Conservation (phyloP, 2,113 vertebrate species). For the Seriola quinqueradiata region DNA sequence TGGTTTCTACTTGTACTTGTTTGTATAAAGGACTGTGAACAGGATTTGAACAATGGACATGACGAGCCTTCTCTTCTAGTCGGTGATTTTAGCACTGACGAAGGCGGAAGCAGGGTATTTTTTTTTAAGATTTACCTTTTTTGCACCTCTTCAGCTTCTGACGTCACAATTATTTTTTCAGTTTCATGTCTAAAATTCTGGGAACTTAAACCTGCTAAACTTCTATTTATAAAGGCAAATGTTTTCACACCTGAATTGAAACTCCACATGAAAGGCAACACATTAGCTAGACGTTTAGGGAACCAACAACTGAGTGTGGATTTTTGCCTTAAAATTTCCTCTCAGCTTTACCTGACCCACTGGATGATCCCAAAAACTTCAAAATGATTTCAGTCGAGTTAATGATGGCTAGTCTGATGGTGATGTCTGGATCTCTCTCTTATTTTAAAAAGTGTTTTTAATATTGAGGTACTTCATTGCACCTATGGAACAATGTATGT, state of each 20-base stretch:
- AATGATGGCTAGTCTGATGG: neutral
- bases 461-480: neutral
- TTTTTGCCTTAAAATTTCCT: conserved; percentile 58
- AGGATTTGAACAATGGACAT: neutral
- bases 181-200: neutral
- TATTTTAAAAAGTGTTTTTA: neutral
- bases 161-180: neutral
- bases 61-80: neutral
- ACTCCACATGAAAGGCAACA: neutral
- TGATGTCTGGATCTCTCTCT: neutral
- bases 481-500: neutral
- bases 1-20: neutral
- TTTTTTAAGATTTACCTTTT: neutral
- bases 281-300: neutral
- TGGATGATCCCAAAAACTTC: conserved; percentile 28
- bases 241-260: neutral
- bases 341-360: conserved; percentile 30
- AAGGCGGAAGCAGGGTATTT: neutral
- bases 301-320: neutral
- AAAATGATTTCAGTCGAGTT: neutral
- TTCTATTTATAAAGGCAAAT: conserved; percentile 1
- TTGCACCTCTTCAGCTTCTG: neutral
- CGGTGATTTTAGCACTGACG: neutral
- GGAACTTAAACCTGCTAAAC: neutral
- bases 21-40: conserved; percentile 35